phyloP scores from a whole-genome alignment of 2,888 invertebrate species.

The Dorcus parallelipipedus region DNA sequence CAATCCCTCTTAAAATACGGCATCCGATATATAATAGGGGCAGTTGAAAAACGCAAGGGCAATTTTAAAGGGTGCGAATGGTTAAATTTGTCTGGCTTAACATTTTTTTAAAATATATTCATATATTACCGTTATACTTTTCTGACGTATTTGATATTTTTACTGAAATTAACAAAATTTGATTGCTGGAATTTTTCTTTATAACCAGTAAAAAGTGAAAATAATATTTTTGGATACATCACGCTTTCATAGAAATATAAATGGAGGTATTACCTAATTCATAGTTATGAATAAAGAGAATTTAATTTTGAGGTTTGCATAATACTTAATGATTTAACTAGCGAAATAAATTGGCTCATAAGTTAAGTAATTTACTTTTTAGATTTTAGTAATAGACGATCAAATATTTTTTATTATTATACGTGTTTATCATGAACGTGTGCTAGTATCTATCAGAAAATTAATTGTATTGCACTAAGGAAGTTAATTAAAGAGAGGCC shows the following conservation, averaged over 20 bases:
- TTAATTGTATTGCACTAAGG: neutral
- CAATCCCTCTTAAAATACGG: neutral
- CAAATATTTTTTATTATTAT: no score
- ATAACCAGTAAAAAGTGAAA: no score
- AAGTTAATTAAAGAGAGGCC: conserved; percentile 13
- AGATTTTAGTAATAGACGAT: no score
- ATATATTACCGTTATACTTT: neutral
- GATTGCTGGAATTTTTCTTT: neutral
- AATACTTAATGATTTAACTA: no score
- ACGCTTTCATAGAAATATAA: no score
- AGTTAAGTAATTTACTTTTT: no score
- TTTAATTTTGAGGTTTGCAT: no score
- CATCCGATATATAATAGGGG: neutral
- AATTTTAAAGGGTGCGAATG: neutral
- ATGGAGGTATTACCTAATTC: no score
- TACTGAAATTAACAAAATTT: neutral
- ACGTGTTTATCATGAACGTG: no score
- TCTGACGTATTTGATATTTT: no score
- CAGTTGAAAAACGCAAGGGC: neutral
- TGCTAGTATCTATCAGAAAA: neutral
- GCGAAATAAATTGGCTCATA: no score
- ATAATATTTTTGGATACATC: no score
- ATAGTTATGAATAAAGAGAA: neutral
- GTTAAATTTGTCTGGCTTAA: neutral
- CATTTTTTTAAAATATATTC: neutral